Evolutionary conservation across 2,888 invertebrate species (phyloP).

Genomic region (Tineola bisselliella): DNA sequence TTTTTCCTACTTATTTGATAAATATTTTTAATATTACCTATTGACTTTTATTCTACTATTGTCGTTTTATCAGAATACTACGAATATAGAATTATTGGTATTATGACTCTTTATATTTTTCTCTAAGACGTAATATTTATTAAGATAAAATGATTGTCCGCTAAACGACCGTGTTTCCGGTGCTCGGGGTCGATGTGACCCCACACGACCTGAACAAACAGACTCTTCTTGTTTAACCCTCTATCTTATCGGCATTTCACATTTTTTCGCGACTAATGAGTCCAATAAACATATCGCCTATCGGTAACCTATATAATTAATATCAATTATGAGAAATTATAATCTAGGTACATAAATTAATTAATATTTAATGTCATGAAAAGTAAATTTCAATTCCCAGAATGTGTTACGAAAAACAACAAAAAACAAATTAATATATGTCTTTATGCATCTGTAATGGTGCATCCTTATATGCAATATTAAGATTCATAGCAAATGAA

Average conservation of each 20-base stretch:
- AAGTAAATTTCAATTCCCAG: background rate
- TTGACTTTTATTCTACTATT: background rate
- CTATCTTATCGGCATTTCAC: conserved; percentile 56
- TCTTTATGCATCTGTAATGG: conserved; percentile 52
- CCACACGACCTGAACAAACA: conserved; percentile 24
- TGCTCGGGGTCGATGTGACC: conserved; percentile 12
- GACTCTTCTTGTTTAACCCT: conserved; percentile 46
- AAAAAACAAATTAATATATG: conserved; percentile 19
- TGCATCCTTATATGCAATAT: conserved; percentile 54
- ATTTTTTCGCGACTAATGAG: conserved; percentile 62
- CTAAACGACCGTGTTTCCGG: conserved; percentile 12
- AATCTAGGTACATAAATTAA: background rate
- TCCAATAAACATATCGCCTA: conserved; percentile 29
- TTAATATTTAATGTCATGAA: background rate
- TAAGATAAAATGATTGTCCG: conserved; percentile 2
- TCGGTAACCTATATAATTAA: conserved; percentile 35
- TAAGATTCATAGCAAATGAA: conserved; percentile 61
- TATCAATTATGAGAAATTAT: conserved; percentile 17
- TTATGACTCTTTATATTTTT: background rate
- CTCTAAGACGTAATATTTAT: background rate
- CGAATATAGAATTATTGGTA: too few relatives aligned
- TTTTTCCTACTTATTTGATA: background rate
- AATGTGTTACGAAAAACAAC: conserved; percentile 9
- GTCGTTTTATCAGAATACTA: too few relatives aligned
- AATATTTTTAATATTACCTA: background rate